phyloP scores from a whole-genome alignment of 1,140 invertebrate species.

The Halictus rubicundus region DNA sequence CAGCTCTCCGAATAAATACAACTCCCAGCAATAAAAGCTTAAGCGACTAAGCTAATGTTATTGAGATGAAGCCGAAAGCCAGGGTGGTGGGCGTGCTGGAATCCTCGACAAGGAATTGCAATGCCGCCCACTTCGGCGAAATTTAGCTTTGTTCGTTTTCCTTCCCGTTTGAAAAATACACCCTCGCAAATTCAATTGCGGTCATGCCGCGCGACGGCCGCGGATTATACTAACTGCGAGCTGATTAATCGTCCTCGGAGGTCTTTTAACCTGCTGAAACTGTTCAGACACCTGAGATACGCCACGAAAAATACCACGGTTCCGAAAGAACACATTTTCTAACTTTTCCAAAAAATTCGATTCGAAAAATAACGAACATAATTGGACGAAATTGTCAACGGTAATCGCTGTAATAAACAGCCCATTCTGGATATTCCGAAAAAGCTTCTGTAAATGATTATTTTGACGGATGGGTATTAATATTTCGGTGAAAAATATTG shows the following conservation, averaged over 20 bases:
- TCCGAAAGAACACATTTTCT: too few species aligned
- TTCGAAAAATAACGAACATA: too few species aligned
- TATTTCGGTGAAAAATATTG: too few species aligned
- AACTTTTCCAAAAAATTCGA: too few species aligned
- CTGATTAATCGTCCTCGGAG: conserved; percentile 62
- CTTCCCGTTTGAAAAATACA: conserved; percentile 62
- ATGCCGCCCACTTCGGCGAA: conserved; percentile 68
- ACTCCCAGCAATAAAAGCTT: conserved; percentile 71
- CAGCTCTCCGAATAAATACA: conserved; percentile 64
- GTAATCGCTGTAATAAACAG: too few species aligned
- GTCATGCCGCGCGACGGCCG: background rate
- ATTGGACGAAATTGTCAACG: too few species aligned
- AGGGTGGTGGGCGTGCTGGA: conserved; percentile 64
- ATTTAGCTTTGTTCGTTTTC: conserved; percentile 57
- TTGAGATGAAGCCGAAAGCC: conserved; percentile 72
- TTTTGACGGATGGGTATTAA: too few species aligned
- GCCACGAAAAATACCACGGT: too few species aligned
- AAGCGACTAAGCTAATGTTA: conserved; percentile 77
- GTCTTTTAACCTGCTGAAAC: too few species aligned
- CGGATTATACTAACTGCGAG: conserved; percentile 70
- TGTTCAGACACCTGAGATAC: too few species aligned
- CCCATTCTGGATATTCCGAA: too few species aligned
- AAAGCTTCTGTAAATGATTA: too few species aligned
- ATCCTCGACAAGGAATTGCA: conserved; percentile 69
- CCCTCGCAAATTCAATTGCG: conserved; percentile 70